phyloP scores from a whole-genome alignment of 1,140 invertebrate species.

The Vanessa tameamea region DNA sequence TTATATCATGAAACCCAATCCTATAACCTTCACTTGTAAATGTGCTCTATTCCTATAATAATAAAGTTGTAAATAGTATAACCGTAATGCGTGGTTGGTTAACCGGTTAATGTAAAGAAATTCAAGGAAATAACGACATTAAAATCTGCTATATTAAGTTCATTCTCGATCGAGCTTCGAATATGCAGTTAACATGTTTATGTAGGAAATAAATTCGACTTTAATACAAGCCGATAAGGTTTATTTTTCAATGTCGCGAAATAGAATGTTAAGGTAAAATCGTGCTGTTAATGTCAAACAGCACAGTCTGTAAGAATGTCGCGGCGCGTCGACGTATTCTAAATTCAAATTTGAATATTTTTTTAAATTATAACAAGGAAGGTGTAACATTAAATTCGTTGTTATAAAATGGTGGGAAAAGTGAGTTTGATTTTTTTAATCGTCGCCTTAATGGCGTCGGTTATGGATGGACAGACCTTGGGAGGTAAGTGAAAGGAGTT shows the following conservation, averaged over 20 bases:
- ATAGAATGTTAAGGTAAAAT: conserved; percentile 38
- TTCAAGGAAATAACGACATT: conserved; percentile 7
- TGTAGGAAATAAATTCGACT: conserved; percentile 3
- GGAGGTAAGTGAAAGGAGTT: conserved; percentile 65
- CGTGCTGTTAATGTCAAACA: conserved; percentile 62
- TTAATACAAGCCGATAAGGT: conserved; percentile 13
- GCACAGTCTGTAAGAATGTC: conserved; percentile 52
- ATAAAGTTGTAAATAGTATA: conserved; percentile 28
- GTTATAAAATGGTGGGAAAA: conserved; percentile 46
- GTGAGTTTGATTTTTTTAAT: conserved; percentile 49
- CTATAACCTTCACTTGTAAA: conserved; percentile 17
- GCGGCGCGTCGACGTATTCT: conserved; percentile 50
- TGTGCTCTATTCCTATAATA: not conserved
- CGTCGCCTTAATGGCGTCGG: conserved; percentile 42
- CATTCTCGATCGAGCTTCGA: conserved; percentile 12
- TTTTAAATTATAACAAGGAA: conserved; percentile 21
- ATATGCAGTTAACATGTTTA: not conserved
- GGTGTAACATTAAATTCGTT: conserved; percentile 18
- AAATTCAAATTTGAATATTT: conserved; percentile 45
- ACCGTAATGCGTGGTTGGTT: conserved; percentile 18
- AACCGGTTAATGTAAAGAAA: conserved; percentile 1
- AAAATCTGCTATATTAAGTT: not conserved
- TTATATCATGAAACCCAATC: not conserved
- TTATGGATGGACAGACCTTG: conserved; percentile 62
- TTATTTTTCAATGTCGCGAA: conserved; percentile 14